phyloP scores from a whole-genome alignment of 1,140 invertebrate species.

The Drosophila repletoides region DNA sequence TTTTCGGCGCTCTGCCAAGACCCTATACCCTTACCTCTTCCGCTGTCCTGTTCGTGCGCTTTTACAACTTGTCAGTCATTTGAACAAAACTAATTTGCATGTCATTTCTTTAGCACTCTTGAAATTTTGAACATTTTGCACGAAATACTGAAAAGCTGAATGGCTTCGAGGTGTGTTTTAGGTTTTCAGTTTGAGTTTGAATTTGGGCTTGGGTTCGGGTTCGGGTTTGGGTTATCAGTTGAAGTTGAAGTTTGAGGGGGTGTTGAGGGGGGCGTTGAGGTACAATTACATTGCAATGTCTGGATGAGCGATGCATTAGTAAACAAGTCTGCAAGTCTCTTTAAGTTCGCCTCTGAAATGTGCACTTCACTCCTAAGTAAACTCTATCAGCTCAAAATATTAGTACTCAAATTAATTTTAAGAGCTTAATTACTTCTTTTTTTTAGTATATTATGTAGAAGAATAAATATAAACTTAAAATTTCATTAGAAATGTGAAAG shows the following conservation, averaged over 20 bases:
- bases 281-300: conserved; percentile 2
- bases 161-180: not conserved
- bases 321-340: conserved; percentile 11
- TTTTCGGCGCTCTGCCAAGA: conserved; percentile 29
- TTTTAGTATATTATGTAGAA: too few relatives aligned
- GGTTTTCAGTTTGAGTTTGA: not conserved
- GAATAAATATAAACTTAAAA: too few relatives aligned
- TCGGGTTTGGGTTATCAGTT: not conserved
- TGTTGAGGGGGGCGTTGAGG: not conserved
- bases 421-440: too few relatives aligned
- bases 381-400: too few relatives aligned
- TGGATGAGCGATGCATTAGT: conserved; percentile 5
- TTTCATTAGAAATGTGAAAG: too few relatives aligned
- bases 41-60: conserved; percentile 28
- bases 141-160: conserved; percentile 46
- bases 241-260: too few relatives aligned
- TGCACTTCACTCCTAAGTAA: too few relatives aligned
- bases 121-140: conserved; percentile 61
- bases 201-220: not conserved
- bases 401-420: too few relatives aligned
- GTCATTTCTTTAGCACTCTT: conserved; percentile 80
- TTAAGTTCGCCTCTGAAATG: too few relatives aligned
- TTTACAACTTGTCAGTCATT: conserved; percentile 81
- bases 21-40: not conserved
- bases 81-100: conserved; percentile 82